These are phyloP conservation scores for Drosophila recens DNA, from an alignment of 2,888 invertebrate species.

Conservation along the genomic window DNA sequence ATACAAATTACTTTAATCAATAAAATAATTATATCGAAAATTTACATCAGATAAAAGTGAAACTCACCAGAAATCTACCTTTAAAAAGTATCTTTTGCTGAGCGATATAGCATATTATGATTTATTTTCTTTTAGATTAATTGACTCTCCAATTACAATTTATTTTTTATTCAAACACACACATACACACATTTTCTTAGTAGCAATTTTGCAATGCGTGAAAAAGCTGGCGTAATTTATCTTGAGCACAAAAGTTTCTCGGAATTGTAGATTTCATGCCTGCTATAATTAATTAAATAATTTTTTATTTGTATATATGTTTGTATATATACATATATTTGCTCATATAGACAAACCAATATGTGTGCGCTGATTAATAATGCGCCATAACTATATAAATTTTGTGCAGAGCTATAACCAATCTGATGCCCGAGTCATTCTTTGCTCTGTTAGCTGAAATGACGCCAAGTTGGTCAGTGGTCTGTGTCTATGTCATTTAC, in stretches of 20 bases:
- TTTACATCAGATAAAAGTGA: neutral
- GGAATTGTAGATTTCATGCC: slow-evolving; percentile 56
- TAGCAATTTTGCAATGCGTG: slow-evolving; percentile 30
- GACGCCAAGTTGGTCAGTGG: slow-evolving; percentile 73
- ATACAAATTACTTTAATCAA: neutral
- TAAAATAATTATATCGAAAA: neutral
- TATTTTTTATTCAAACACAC: slow-evolving; percentile 15
- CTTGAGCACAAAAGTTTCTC: slow-evolving; percentile 49
- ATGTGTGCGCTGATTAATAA: slow-evolving; percentile 71
- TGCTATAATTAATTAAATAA: slow-evolving; percentile 77
- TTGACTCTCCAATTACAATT: slow-evolving; percentile 20
- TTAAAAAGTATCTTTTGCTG: neutral
- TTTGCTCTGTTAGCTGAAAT: slow-evolving; percentile 47
- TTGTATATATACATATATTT: slow-evolving; percentile 12
- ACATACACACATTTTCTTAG: slow-evolving; percentile 23
- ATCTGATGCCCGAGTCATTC: slow-evolving; percentile 73
- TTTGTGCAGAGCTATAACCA: slow-evolving; percentile 77
- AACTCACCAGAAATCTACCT: neutral
- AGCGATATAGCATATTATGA: neutral
- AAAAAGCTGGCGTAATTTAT: slow-evolving; percentile 52
- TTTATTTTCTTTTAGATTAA: slow-evolving; percentile 1
- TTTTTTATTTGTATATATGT: slow-evolving; percentile 44
- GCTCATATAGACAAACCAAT: slow-evolving; percentile 18
- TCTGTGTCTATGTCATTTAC: slow-evolving; percentile 65
- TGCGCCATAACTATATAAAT: slow-evolving; percentile 75